These are phyloP conservation scores for Blennius ocellaris DNA, from an alignment of 2,113 vertebrate genomes.

Conservation along the genomic window DNA sequence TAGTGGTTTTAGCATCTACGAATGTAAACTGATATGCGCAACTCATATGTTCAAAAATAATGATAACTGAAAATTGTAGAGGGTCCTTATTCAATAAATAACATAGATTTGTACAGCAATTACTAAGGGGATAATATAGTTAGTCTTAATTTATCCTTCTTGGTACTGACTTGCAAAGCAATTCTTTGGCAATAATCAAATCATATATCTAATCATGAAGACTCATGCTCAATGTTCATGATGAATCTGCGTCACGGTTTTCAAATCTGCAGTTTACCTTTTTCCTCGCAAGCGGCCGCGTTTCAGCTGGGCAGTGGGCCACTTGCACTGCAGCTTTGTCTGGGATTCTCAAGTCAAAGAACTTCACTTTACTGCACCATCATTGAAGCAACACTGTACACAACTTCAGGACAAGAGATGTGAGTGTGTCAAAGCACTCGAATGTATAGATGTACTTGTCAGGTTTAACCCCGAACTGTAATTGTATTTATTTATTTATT, in stretches of 20 bases:
- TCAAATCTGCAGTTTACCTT: slow-evolving; percentile 45
- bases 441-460: slow-evolving; percentile 59
- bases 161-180: slow-evolving; percentile 77
- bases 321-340: slow-evolving; percentile 59
- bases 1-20: slow-evolving; percentile 54
- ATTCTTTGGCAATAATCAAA: slow-evolving; percentile 81
- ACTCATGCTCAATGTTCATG: slow-evolving; percentile 65
- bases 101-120: slow-evolving; percentile 78
- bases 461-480: slow-evolving; percentile 53
- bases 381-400: slow-evolving; percentile 78
- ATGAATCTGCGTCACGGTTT: slow-evolving; percentile 48
- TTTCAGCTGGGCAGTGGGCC: slow-evolving; percentile 49
- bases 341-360: slow-evolving; percentile 75
- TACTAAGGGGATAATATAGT: slow-evolving; percentile 72
- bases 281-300: slow-evolving; percentile 68
- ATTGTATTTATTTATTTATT: slow-evolving; percentile 16
- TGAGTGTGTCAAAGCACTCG: slow-evolving; percentile 53
- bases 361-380: slow-evolving; percentile 74
- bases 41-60: slow-evolving; percentile 73
- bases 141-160: slow-evolving; percentile 74
- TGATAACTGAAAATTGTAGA: slow-evolving; percentile 71
- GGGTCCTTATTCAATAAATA: slow-evolving; percentile 77
- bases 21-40: slow-evolving; percentile 77
- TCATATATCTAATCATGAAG: slow-evolving; percentile 60
- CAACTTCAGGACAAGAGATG: slow-evolving; percentile 75